phyloP scores from a whole-genome alignment of 2,113 vertebrate species.

The Dendropsophus ebraccatus region DNA sequence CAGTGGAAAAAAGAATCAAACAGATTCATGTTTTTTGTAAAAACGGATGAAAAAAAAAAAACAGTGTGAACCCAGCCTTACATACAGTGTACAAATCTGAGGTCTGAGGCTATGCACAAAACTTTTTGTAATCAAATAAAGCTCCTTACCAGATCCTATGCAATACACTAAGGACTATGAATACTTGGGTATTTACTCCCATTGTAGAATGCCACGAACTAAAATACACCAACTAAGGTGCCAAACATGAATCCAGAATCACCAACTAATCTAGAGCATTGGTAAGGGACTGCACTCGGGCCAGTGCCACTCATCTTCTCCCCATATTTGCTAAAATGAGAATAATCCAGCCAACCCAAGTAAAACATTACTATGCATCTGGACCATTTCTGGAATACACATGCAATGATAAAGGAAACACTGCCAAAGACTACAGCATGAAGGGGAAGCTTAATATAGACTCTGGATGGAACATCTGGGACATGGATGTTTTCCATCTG shows the following conservation, averaged over 20 bases:
- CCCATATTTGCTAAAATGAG: background rate
- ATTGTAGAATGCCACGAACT: background rate
- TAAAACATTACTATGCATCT: background rate
- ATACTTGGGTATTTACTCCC: background rate
- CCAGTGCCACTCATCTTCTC: background rate
- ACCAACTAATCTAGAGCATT: background rate
- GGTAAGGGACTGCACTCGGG: background rate
- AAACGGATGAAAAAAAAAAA: no score
- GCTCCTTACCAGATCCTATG: no score
- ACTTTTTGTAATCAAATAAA: no score
- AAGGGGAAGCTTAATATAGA: background rate
- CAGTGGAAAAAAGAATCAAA: no score
- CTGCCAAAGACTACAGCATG: background rate
- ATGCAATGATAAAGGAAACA: background rate
- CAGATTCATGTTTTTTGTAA: no score
- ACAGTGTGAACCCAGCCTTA: no score
- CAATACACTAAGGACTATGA: no score
- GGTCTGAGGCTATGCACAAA: no score
- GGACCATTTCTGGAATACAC: background rate
- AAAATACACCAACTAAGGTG: background rate
- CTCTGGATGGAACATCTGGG: background rate
- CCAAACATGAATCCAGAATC: background rate
- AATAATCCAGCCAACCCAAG: background rate
- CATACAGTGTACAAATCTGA: no score
- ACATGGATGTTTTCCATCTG: background rate